phyloP scores from a whole-genome alignment of 2,888 invertebrate genomes.

The Caenorhabditis sp. region DNA sequence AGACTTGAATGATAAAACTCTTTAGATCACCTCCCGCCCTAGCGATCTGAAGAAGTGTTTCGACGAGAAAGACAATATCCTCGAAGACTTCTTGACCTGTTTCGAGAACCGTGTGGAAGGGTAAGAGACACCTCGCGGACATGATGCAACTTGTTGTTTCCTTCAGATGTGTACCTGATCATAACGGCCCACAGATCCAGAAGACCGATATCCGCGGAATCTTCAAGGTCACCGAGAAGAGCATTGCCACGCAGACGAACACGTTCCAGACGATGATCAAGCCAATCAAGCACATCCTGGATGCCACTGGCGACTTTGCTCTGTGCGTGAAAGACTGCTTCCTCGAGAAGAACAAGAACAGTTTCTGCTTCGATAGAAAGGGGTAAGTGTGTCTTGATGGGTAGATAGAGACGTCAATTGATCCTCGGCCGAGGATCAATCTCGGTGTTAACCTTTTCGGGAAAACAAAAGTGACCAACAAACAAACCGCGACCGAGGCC shows the following conservation, averaged over 20 bases:
- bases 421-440: no score
- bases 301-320: constrained; percentile 79
- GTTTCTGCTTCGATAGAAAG: constrained; percentile 80
- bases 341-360: constrained; percentile 75
- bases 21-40: constrained; percentile 75
- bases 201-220: constrained; percentile 79
- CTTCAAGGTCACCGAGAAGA: constrained; percentile 77
- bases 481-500: constrained; percentile 45
- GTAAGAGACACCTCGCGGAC: constrained; percentile 62
- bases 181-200: constrained; percentile 74
- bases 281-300: constrained; percentile 77
- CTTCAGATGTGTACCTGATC: constrained; percentile 72
- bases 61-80: constrained; percentile 75
- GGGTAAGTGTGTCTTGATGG: constrained; percentile 62
- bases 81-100: constrained; percentile 77
- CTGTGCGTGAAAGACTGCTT: constrained; percentile 80
- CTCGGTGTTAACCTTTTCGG: constrained; percentile 24
- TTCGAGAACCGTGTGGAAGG: constrained; percentile 78
- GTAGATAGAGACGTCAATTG: no score
- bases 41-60: constrained; percentile 78
- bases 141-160: constrained; percentile 10
- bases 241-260: constrained; percentile 69
- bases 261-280: constrained; percentile 72
- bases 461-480: constrained; percentile 46
- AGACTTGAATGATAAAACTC: neutral